phyloP scores from a whole-genome alignment of 2,888 invertebrate species.

The Rutpela maculata region DNA sequence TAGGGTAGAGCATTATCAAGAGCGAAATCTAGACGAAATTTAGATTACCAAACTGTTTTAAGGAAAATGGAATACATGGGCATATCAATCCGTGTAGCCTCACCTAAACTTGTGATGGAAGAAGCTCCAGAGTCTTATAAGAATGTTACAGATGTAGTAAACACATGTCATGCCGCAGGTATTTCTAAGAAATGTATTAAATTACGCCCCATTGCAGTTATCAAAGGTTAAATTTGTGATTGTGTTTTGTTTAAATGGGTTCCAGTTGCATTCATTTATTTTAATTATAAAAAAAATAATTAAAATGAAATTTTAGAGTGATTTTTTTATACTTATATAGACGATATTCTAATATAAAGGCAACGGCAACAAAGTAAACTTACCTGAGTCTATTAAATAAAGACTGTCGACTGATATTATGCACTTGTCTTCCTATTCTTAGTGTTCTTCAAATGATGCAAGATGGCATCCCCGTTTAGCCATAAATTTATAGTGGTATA shows the following conservation, averaged over 20 bases:
- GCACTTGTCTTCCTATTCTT: not conserved
- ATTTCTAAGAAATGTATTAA: slow-evolving; percentile 98
- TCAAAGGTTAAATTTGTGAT: slow-evolving; percentile 88
- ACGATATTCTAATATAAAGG: not conserved
- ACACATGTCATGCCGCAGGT: slow-evolving; percentile 98
- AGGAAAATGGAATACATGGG: slow-evolving; percentile 88
- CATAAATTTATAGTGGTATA: too few species aligned
- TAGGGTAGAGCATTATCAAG: slow-evolving; percentile 97
- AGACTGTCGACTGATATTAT: not conserved
- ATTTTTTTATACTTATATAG: not conserved
- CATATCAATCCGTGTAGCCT: slow-evolving; percentile 97
- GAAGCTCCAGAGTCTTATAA: slow-evolving; percentile 99
- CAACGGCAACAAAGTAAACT: not conserved
- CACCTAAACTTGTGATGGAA: slow-evolving; percentile 99
- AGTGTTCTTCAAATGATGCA: too few species aligned
- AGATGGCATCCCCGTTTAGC: too few species aligned
- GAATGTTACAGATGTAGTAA: slow-evolving; percentile 99
- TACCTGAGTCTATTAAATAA: not conserved
- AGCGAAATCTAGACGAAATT: slow-evolving; percentile 96
- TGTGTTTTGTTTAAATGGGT: not conserved
- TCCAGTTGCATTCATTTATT: not conserved
- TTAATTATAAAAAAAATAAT: not conserved
- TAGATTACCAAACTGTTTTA: slow-evolving; percentile 95
- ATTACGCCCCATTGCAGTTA: slow-evolving; percentile 97
- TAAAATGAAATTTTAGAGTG: not conserved